Evolutionary conservation across 2,797 vertebrate genomes (phyloP), one percentile per base, ranked within the genome.

Genomic region (Microtus agrestis): DNA sequence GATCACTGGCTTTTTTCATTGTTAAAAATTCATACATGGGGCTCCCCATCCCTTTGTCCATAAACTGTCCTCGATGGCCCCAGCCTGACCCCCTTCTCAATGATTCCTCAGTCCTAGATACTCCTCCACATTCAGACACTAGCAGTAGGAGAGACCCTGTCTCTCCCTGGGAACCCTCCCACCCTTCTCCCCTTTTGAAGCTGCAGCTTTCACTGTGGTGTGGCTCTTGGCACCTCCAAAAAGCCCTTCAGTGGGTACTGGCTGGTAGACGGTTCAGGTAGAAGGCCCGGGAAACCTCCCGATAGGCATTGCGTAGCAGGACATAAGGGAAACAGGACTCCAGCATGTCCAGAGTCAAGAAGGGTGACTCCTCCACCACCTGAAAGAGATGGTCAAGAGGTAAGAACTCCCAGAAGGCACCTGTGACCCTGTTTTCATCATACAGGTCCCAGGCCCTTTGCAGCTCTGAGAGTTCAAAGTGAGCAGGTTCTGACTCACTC

Each of bases 291-390:
- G 99, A 99, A 74, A 99, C 99, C 84, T 99, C 99, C 73, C 99
- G 99, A 98, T 99, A 99, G 86, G 99, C 99, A 25, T 99, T 99
- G 76, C 99, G 98, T 69, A 99, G 99, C 63, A 99, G 98, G 48
- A 99, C 99, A 0, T 99, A 99, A 0, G 99, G 99, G 96, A 99
- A 99, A 97, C 99, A 99, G 96, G 98, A 98, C 98, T 99, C 99
- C 98, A 99, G 98, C 99, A 99, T 99, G 98, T 99, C 99, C 96
- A 99, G 98, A 34, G 98, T 99, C 97, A 99, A 98, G 98, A 99
- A 99, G 0, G 99, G 98, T 14, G 99, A 99, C 91, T 99, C 98
- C 23, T 99, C 99, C 97, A 99, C 99, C 6, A 99, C 99, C 99
- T 99, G 92, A 91, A 76, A 98, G 65, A 95, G 48, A 95, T 13